phyloP scores from a whole-genome alignment of 1,140 invertebrate species.

The Diorhabda sublineata region DNA sequence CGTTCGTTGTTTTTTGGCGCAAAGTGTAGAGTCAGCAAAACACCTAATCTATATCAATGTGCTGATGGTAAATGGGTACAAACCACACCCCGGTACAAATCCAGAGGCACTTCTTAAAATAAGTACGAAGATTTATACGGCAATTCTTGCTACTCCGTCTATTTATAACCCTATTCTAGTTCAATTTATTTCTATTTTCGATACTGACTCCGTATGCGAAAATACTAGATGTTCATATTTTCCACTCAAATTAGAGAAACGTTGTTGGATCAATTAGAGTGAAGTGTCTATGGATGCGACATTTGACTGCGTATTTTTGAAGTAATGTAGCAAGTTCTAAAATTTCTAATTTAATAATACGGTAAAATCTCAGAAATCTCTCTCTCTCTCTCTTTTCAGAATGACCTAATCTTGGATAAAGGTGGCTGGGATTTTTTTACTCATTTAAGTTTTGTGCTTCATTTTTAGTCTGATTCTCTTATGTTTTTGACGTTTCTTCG shows the following conservation, averaged over 20 bases:
- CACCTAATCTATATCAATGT: slow-evolving; percentile 18
- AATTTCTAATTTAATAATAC: background rate
- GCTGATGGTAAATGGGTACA: slow-evolving; percentile 13
- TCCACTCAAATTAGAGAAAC: background rate
- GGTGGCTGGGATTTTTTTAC: background rate
- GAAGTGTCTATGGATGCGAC: background rate
- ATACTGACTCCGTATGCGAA: background rate
- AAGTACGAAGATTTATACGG: slow-evolving; percentile 14
- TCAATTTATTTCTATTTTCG: slow-evolving; percentile 15
- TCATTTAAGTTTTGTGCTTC: background rate
- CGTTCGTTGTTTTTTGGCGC: background rate
- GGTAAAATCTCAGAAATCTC: background rate
- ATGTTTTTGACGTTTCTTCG: background rate
- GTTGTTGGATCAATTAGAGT: background rate
- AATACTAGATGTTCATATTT: background rate
- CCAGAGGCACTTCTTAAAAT: slow-evolving; percentile 18
- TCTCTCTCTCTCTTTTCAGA: background rate
- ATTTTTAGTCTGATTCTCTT: background rate
- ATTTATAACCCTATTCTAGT: slow-evolving; percentile 12
- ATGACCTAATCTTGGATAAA: background rate
- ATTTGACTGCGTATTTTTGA: background rate
- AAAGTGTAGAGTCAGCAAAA: slow-evolving; percentile 9
- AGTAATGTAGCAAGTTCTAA: background rate
- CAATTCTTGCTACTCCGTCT: slow-evolving; percentile 15
- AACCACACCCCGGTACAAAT: slow-evolving; percentile 18